Conservation (phyloP, 2,888 invertebrate species). For the Lymantria monacha region DNA sequence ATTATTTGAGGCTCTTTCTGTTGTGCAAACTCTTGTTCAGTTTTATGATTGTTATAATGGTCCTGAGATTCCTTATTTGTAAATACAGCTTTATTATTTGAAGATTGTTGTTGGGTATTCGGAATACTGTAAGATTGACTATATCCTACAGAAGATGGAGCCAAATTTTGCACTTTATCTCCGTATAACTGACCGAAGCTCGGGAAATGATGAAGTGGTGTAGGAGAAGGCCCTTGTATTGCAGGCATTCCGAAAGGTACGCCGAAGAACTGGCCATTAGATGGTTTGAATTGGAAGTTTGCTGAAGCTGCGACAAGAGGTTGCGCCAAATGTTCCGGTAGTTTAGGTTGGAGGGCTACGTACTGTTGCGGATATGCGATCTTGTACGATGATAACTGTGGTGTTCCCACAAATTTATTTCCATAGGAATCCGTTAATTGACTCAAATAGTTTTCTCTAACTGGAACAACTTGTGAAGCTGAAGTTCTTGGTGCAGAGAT, state of each 20-base stretch:
- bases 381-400: slow-evolving; percentile 58
- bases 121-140: slow-evolving; percentile 16
- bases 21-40: slow-evolving; percentile 33
- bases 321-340: slow-evolving; percentile 68
- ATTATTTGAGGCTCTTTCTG: slow-evolving; percentile 18
- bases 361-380: slow-evolving; percentile 64
- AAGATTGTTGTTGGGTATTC: slow-evolving; percentile 49
- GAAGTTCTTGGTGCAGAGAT: slow-evolving; percentile 45
- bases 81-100: slow-evolving; percentile 51
- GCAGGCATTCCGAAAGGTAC: slow-evolving; percentile 51
- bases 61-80: slow-evolving; percentile 41
- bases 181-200: slow-evolving; percentile 51
- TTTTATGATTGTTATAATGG: slow-evolving; percentile 37
- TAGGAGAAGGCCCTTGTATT: slow-evolving; percentile 45
- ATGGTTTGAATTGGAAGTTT: slow-evolving; percentile 50
- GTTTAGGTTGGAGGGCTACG: slow-evolving; percentile 58
- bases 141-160: slow-evolving; percentile 26
- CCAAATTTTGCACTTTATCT: slow-evolving; percentile 44
- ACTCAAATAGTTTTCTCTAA: slow-evolving; percentile 50
- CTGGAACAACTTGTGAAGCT: slow-evolving; percentile 49
- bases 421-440: slow-evolving; percentile 72
- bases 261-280: slow-evolving; percentile 41
- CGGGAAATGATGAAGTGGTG: slow-evolving; percentile 41
- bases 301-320: slow-evolving; percentile 59
- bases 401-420: slow-evolving; percentile 58